Base-by-base conservation (phyloP, 2,797 vertebrate species). In the Lutra lutra region DNA sequence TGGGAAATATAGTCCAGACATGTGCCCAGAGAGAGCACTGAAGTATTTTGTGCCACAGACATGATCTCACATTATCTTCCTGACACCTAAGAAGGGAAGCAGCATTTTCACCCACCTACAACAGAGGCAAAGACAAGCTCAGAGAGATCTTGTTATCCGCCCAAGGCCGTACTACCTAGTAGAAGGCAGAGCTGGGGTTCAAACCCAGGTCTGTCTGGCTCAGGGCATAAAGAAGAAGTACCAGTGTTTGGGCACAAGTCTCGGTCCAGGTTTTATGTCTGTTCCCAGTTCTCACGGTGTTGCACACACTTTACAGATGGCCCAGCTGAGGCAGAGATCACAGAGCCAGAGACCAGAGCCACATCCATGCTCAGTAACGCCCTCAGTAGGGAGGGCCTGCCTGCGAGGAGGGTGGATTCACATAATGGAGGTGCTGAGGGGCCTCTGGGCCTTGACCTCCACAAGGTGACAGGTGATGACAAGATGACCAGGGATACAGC, bases 381-480 rank as follows among this genome's bases (percentile, higher is more conserved):
- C 7, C 23, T n/a, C 5, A 3, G 54, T 5, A 29, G 40, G 27
- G 14, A 14, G 29, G 21, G 48, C 18, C 48, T 21, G 62, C 14
- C 58, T 8, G 1, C 35, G 25, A 58, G 58, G 38, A 17, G 12
- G 40, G 15, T 56, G 46, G n/a, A 29, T 2, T 18, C 21, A 5
- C 6, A 7, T 0, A 1, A 12, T 35, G 10, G 75, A 43, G 8
- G n/a, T 62, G 15, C 0, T 6, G 3, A 40, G 54, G 70, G 15
- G 12, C 3, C 29, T 87, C 90, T 11, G 21, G 70, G 29, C 9
- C 87, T 29, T 25, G 60, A 7, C 1, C 1, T 27, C 10, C 27
- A 43, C 27, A 17, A 43, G n/a, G 58, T 2, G 48, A 38, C 29
- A 32, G 6, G 15, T 46, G 29, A 35, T 7, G 20, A 66, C 2